A percentile compares a stretch with the other conserved stretches of the same genome.
Conservation (phyloP, 1,140 invertebrate genomes). For the Drosophila truncata region DNA sequence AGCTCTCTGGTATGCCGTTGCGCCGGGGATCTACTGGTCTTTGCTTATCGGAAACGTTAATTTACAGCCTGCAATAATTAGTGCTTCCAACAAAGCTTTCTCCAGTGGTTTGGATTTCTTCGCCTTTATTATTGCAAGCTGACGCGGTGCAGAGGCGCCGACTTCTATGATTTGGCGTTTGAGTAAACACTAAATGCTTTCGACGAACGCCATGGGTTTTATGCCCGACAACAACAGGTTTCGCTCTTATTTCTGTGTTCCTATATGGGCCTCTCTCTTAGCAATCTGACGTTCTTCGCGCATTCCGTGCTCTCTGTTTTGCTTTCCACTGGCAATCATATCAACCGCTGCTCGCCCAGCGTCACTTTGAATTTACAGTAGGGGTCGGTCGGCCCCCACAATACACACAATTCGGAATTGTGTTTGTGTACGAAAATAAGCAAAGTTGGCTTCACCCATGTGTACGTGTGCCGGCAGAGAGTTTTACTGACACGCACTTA, state of each 20-base stretch:
- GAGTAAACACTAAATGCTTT: conserved; percentile 48
- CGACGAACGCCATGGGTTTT: conserved; percentile 10
- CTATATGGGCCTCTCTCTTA: conserved; percentile 26
- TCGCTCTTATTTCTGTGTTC: neutral
- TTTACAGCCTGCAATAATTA: neutral
- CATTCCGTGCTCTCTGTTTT: conserved; percentile 3
- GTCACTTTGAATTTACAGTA: neutral
- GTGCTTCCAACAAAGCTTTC: conserved; percentile 41
- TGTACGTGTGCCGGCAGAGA: conserved; percentile 1
- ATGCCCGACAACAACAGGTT: conserved; percentile 20
- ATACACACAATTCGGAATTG: neutral
- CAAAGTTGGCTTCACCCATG: neutral
- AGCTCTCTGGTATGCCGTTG: conserved; percentile 55
- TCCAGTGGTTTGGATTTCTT: conserved; percentile 9
- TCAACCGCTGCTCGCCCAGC: conserved; percentile 3
- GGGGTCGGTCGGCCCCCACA: conserved; percentile 2
- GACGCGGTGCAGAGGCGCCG: neutral
- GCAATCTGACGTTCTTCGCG: neutral
- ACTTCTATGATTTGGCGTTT: conserved; percentile 15
- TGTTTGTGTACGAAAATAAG: neutral
- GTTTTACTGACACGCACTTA: neutral
- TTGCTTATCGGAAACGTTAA: conserved; percentile 20
- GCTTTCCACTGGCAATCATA: neutral
- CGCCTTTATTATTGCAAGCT: conserved; percentile 1
- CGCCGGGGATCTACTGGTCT: conserved; percentile 25